Base-by-base conservation (phyloP, 64 coral and sea anemone species). In the Pachyseris speciosa region DNA sequence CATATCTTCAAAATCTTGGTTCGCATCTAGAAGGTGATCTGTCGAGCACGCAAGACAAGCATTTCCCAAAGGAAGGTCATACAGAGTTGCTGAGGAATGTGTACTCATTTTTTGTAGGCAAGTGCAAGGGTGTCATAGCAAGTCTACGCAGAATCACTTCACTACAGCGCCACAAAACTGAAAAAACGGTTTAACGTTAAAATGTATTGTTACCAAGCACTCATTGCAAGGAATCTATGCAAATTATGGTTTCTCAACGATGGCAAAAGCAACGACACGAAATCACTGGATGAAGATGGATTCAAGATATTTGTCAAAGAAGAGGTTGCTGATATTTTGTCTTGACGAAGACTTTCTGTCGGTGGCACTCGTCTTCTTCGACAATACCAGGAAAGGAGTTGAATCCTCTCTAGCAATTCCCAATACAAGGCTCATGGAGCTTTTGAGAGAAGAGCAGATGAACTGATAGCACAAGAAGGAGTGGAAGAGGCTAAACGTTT, bases 211-310 rank as follows among this genome's bases (percentile, higher is more conserved):
- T 96, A 96, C 29, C 47, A 92, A 19, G 92, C 94, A 16, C 20
- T 96, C 9, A 57, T 96, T 9, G 89, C 94, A 50, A 87, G 94
- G 83, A 83, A 38, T 41, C 47, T 96, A 0, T 87, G 83, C 83
- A 96, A 92, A 29, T 16, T 84, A 43, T 96, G 74, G 74, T 72
- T 63, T 67, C 32, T 75, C 12, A 45, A 63, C 16, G 11, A 85
- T 12, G 76, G 0, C 27, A 78, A 20, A 3, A 49, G 26, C 29
- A 48, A 55, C 0, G 27, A 50, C 44, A 30, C 37, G 8, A 32
- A 60, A 10, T 19, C 17, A 57, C 24, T 24, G 9, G 53, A 17
- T 47, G 36, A 88, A 32, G 39, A 88, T 9, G 72, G 85, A 31
- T 92, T 96, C 51, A 38, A 16, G 25, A 25, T 40, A 45, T 88